Evolutionary conservation across 2,888 invertebrate species (phyloP), one percentile per base, ranked within the genome.

Genomic region (Orthosia gracilis): DNA sequence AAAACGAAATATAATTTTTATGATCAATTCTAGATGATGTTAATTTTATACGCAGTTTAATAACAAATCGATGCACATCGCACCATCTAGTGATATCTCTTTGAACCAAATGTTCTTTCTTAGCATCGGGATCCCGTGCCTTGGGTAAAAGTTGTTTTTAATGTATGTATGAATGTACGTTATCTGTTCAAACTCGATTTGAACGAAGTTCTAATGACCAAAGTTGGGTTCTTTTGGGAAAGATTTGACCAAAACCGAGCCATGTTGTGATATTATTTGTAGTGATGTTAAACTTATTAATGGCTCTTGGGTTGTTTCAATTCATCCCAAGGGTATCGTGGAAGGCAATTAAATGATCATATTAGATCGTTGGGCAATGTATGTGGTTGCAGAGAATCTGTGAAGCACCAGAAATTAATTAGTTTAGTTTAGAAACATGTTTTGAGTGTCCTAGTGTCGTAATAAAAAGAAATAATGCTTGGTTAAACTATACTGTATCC

Each of bases 191-290:
- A 47, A 64, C 31, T 13, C 58, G 31, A 75, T 55, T 59, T 59
- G 12, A 52, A 55, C 45, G 31, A 54, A 76, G 57, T 76, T 66
- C 9, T 61, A 76, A 79, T 55, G 69, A 40, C 50, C 23, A 15
- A 77, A 79, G 54, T 79, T 82, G 3, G 31, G 58, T 82, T 77
- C 69, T 69, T 76, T 66, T 79, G 82, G 69, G 79, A 76, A 70
- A 76, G 57, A 82, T 76, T 70, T 47, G 31, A 69, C 66, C 62
- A 50, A 74, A 70, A 63, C 54, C 54, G 31, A 40, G 5, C 40
- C 45, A 57, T 69, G 58, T 76, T 80, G 58, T 63, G 69, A 76
- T 69, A 54, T 40, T 58, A 76, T 79, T 69, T 47, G 52, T 76
- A 76, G 65, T 55, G 49, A 58, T 64, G 15, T 50, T 58, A 9